Base-by-base conservation (phyloP, 2,113 vertebrate species). In the Pseudorectes ferrugineus region DNA sequence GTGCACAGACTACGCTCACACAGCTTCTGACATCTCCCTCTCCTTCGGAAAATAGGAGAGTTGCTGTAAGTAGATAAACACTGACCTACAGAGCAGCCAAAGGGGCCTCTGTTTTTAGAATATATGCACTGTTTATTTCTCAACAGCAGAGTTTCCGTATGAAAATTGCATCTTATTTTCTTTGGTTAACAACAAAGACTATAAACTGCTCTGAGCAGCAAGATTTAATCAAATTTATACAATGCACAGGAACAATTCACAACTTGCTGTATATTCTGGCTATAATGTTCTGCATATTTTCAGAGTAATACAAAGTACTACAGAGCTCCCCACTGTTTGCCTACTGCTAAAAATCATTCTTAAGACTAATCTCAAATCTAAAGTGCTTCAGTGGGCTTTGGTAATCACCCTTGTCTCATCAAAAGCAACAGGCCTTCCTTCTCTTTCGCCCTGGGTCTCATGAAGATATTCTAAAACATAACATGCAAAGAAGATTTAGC, bases 141-240 rank as follows among this genome's bases (percentile, higher is more conserved):
- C 43, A 74, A 36, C 0, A 4, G 77, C 2, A 57, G 33, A 81
- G 43, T 31, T 71, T 65, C 28, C 18, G 84, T 23, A 72, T 52
- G 51, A 72, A 78, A 91, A 68, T 22, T 24, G 14, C 22, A 65
- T 75, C 48, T 93, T 78, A 68, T 19, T 68, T 89, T 78, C 81
- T 74, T 79, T 78, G 61, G 58, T 85, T 93, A 93, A 96, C 35
- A 87, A 66, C 28, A 46, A 79, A 14, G 61, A 67, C 51, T 38
- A 87, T 18, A 87, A 91, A 91, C 35, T 51, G 68, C 77, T 79
- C 68, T 2, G 1, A 96, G 73, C 29, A 81, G 70, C 29, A 84
- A 94, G 73, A 94, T 59, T 91, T 95, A 87, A 96, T 94, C 86
- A 89, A 59, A 89, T 81, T 78, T 91, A 91, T 42, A 77, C 29